phyloP scores from a whole-genome alignment of 2,888 invertebrate genomes.

The Pyrochroa serraticornis region DNA sequence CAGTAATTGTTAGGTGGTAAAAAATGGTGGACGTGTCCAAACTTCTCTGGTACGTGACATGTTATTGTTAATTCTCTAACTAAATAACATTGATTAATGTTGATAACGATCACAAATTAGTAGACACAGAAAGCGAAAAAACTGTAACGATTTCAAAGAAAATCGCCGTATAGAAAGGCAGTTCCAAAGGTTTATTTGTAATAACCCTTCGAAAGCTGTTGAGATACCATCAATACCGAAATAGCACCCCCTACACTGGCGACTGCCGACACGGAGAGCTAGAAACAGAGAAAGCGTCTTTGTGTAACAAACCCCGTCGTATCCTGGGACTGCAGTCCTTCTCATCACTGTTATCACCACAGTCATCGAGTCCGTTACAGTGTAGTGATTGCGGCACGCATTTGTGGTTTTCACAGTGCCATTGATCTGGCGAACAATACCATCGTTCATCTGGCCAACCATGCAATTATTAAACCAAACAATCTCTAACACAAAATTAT shows the following conservation, averaged over 20 bases:
- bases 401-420: constrained; percentile 61
- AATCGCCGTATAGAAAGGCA: not conserved
- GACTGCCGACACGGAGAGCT: constrained; percentile 40
- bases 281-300: constrained; percentile 38
- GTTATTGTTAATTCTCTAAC: constrained; percentile 3
- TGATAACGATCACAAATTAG: constrained; percentile 12
- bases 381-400: constrained; percentile 65
- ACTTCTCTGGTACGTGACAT: constrained; percentile 7
- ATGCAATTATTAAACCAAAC: constrained; percentile 35
- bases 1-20: too few relatives aligned
- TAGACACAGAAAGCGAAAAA: constrained; percentile 28
- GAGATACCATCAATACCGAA: constrained; percentile 16
- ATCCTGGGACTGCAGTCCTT: constrained; percentile 60
- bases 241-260: constrained; percentile 30
- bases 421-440: constrained; percentile 40
- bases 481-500: constrained; percentile 19
- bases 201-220: not conserved
- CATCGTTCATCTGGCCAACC: constrained; percentile 35
- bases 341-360: constrained; percentile 70
- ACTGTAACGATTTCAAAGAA: not conserved
- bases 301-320: constrained; percentile 57
- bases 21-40: constrained; percentile 1
- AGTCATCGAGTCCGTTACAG: constrained; percentile 68
- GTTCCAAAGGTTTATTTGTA: not conserved
- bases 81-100: constrained; percentile 1